A percentile compares a stretch with the other conserved stretches of the same genome.
Evolutionary conservation across 2,113 vertebrate genomes (phyloP).

Genomic region (Origma solitaria): DNA sequence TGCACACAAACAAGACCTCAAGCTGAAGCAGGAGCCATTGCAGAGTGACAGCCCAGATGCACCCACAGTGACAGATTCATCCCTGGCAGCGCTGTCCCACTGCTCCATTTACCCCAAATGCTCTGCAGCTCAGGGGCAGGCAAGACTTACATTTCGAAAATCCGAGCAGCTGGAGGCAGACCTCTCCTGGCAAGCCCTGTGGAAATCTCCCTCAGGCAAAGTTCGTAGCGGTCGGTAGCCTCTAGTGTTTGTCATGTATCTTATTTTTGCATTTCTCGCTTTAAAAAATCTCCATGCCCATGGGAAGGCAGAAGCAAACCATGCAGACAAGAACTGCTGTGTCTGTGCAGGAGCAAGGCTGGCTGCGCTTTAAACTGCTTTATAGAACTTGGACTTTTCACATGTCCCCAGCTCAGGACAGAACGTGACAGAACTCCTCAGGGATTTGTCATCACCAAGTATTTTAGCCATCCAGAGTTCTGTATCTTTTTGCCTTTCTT

Average conservation of each 20-base stretch:
- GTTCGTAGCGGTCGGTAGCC: background rate
- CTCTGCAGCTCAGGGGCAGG: background rate
- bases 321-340: background rate
- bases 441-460: background rate
- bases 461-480: background rate
- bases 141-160: background rate
- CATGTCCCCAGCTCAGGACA: background rate
- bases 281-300: background rate
- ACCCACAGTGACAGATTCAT: background rate
- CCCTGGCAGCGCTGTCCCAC: background rate
- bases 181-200: background rate
- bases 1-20: background rate
- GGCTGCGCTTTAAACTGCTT: background rate
- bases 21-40: background rate
- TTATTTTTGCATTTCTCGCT: background rate
- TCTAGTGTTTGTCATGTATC: background rate
- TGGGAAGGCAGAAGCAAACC: background rate
- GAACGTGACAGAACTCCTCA: background rate
- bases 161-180: background rate
- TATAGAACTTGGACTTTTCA: background rate
- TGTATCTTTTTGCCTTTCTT: background rate
- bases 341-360: background rate
- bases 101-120: background rate
- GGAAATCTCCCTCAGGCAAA: constrained; percentile 19
- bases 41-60: background rate